Evolutionary conservation across 2,888 invertebrate genomes (phyloP), one percentile per base, ranked within the genome.

Genomic region (Andrena dorsata): DNA sequence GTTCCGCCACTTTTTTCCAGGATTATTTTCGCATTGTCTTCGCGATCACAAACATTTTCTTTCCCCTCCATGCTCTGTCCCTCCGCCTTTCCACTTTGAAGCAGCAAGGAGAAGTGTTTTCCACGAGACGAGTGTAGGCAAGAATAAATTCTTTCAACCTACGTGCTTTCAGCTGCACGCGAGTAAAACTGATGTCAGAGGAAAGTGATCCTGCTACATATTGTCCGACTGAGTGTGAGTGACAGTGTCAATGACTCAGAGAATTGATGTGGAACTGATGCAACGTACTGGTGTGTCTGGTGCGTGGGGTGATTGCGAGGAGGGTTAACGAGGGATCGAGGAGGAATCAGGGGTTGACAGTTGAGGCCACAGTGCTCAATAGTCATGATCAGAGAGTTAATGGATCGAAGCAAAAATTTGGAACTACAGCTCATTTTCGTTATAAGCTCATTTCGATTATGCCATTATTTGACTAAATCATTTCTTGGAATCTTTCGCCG

Each of bases 1-100:
- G 63, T 84, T 81, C 76, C 72, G 82, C 76, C 80, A 75, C 82
- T 82, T 76, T 76, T 84, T 79, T 77, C 77, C 72, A 82, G 70
- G 61, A 60, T 53, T 63, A 75, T 58, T 69, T 60, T 60, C 75
- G 75, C 83, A 88, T 89, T 90, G 88, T 89, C 87, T 82, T 73
- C 58, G 71, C 81, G 79, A 86, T 80, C 83, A 72, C 85, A 82
- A 84, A 84, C 81, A 77, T 69, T 85, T 79, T 84, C 73, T 73
- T 78, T 68, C 51, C 26, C 28, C 7, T 41, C 8, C 4, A 26
- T 26, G 7, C 20, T 4, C 13, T 26, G 6, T 20, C 8, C 28
- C 23, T 30, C 13, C 69, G 78, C 53, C 64, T 35, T 41, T 26
- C 28, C 26, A 30, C 30, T 61, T 60, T 16, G 6, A 20, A 66